Evolutionary conservation across 1,140 invertebrate species (phyloP).

Genomic region (Papilio polytes): DNA sequence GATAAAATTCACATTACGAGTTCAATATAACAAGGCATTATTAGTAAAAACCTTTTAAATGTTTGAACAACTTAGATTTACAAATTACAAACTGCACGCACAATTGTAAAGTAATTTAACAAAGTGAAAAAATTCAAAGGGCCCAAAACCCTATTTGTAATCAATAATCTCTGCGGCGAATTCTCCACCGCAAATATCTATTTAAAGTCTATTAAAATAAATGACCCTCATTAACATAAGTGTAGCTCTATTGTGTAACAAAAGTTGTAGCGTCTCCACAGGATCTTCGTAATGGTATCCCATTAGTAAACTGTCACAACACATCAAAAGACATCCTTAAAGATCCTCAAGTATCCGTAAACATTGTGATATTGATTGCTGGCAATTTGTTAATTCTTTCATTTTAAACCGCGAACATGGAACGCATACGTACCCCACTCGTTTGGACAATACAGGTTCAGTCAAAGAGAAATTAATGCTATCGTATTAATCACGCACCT

Average conservation of each 20-base stretch:
- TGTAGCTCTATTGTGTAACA: conserved; percentile 70
- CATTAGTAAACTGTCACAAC: conserved; percentile 83
- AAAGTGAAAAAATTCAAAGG: not conserved
- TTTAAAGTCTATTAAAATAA: conserved; percentile 81
- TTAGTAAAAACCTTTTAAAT: not conserved
- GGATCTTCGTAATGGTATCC: conserved; percentile 69
- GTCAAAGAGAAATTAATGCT: conserved; percentile 63
- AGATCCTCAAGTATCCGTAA: conserved; percentile 58
- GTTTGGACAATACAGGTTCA: conserved; percentile 59
- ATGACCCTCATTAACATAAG: conserved; percentile 77
- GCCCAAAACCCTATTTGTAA: conserved; percentile 46
- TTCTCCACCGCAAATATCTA: conserved; percentile 71
- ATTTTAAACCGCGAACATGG: conserved; percentile 61
- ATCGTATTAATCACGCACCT: conserved; percentile 19
- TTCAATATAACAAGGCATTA: not conserved
- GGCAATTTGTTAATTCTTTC: conserved; percentile 78
- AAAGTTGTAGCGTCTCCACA: conserved; percentile 64
- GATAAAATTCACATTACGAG: no score
- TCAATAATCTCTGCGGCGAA: conserved; percentile 69
- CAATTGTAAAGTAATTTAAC: conserved; percentile 30
- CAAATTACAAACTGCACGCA: not conserved
- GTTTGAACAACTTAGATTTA: not conserved
- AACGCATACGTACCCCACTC: conserved; percentile 60
- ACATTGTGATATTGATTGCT: conserved; percentile 73
- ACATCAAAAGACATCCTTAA: conserved; percentile 73